Conservation (phyloP, 2,797 vertebrate species). For the Rhabdomys pumilio region DNA sequence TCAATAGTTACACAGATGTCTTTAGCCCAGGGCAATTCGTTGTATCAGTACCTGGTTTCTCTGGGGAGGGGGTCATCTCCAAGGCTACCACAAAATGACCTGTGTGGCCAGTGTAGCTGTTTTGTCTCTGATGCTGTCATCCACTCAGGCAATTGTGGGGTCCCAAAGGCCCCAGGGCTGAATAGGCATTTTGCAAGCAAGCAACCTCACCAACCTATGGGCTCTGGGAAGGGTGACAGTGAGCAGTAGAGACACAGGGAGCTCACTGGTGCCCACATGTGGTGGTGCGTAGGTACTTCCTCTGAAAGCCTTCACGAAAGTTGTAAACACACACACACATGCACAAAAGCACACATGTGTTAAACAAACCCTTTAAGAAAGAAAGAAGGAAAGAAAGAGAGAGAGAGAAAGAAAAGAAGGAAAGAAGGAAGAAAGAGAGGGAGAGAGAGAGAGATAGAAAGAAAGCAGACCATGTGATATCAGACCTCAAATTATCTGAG, state of each 20-base stretch:
- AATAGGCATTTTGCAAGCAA: background rate
- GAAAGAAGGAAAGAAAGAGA: background rate
- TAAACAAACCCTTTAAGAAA: background rate
- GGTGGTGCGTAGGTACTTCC: background rate
- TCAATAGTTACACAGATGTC: background rate
- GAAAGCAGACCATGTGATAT: background rate
- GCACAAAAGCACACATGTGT: background rate
- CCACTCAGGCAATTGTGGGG: too few relatives aligned
- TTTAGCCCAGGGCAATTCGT: background rate
- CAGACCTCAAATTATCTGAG: background rate
- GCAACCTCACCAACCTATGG: background rate
- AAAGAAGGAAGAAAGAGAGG: rapidly evolving
- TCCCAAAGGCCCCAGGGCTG: background rate
- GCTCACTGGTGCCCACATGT: background rate
- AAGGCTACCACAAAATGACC: background rate
- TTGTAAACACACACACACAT: background rate
- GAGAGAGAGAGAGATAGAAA: background rate
- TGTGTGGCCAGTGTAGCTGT: background rate
- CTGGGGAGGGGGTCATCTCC: background rate
- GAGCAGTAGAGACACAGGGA: background rate
- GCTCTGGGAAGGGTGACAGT: background rate
- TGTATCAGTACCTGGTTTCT: background rate
- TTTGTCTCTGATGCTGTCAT: background rate
- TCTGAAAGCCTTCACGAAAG: background rate
- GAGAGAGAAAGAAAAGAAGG: rapidly evolving